Evolutionary conservation across 2,888 invertebrate species (phyloP).

Genomic region (Boloria selene): DNA sequence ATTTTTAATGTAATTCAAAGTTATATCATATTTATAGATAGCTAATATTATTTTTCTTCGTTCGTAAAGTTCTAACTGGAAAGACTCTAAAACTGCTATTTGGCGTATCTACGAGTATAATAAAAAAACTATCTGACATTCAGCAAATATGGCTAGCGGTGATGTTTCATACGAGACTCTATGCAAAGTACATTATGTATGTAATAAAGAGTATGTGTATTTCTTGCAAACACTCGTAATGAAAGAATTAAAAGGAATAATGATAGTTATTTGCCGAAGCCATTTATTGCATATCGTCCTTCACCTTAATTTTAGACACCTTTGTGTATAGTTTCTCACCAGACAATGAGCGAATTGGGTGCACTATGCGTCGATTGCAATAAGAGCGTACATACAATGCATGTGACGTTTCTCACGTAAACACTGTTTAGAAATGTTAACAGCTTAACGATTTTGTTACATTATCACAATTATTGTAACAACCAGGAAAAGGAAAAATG

Average conservation of each 20-base stretch:
- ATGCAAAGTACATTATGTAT: neutral
- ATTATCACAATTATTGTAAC: conserved; percentile 13
- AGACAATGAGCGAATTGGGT: conserved; percentile 51
- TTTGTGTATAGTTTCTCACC: conserved; percentile 44
- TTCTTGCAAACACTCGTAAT: conserved; percentile 1
- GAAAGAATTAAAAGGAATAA: conserved; percentile 17
- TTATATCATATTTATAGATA: too few species aligned
- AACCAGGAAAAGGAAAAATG: conserved; percentile 13
- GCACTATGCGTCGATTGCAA: conserved; percentile 31
- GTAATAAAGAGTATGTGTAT: conserved; percentile 4
- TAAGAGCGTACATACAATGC: conserved; percentile 25
- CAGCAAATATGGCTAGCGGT: neutral
- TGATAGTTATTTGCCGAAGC: conserved; percentile 21
- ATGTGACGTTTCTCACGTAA: conserved; percentile 22
- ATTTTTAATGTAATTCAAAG: too few species aligned
- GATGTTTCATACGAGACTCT: neutral
- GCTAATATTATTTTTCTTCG: too few species aligned
- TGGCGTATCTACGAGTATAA: neutral
- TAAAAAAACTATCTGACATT: neutral
- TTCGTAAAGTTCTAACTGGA: too few species aligned
- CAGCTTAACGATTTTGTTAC: neutral
- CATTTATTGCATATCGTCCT: conserved; percentile 48
- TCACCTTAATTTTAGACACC: conserved; percentile 58
- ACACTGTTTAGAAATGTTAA: neutral
- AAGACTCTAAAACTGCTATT: neutral